These are phyloP conservation scores for Pachypanchax playfairii DNA, from an alignment of 2,113 vertebrate genomes.

Conservation along the genomic window DNA sequence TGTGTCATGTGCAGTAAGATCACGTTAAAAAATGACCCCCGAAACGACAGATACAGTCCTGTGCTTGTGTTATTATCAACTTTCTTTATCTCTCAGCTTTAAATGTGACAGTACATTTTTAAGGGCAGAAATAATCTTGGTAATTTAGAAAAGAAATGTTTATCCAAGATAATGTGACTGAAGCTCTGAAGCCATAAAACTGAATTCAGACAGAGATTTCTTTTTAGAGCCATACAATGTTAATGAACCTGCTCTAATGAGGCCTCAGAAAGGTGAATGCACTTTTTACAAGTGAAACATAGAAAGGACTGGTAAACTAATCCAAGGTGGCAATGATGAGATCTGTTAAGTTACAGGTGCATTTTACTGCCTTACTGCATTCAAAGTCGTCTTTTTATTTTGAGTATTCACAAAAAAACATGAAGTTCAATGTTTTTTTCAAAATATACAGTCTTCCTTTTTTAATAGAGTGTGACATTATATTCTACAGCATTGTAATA, in stretches of 20 bases:
- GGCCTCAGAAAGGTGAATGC: constrained; percentile 38
- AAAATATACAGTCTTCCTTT: constrained; percentile 66
- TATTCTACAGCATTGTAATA: constrained; percentile 70
- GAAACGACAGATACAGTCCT: constrained; percentile 17
- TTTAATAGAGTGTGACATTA: constrained; percentile 57
- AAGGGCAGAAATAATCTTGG: constrained; percentile 41
- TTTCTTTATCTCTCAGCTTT: constrained; percentile 58
- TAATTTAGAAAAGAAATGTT: constrained; percentile 63
- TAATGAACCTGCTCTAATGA: constrained; percentile 38
- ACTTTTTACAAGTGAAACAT: constrained; percentile 32
- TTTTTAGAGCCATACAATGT: constrained; percentile 22
- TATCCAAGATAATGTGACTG: too few species aligned
- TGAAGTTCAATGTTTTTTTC: constrained; percentile 62
- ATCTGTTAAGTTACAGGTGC: constrained; percentile 51
- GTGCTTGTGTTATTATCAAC: constrained; percentile 17
- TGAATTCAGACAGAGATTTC: constrained; percentile 53
- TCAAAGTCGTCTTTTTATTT: constrained; percentile 78
- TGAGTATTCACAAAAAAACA: constrained; percentile 54
- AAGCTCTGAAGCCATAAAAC: constrained; percentile 48
- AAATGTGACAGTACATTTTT: constrained; percentile 50
- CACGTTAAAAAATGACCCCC: constrained; percentile 50
- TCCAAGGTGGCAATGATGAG: constrained; percentile 58
- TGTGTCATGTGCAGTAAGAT: constrained; percentile 57
- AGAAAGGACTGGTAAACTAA: constrained; percentile 60
- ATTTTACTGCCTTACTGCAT: constrained; percentile 80